Evolutionary conservation across 2,888 invertebrate species (phyloP).

Genomic region (Acleris literana): DNA sequence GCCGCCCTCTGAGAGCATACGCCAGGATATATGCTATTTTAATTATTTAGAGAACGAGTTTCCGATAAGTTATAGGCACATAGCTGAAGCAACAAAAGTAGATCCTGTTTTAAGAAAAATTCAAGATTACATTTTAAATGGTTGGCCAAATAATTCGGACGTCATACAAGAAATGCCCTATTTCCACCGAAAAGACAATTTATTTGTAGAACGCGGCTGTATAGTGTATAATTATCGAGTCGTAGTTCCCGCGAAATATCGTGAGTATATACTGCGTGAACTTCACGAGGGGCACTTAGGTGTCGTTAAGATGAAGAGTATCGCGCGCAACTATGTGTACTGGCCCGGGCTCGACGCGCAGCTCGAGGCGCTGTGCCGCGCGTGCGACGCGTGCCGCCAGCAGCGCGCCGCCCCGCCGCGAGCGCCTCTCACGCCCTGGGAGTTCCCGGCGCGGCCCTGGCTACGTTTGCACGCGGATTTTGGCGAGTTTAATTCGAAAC

Average conservation of each 20-base stretch:
- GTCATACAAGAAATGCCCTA: constrained; percentile 2
- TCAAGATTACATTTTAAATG: constrained; percentile 11
- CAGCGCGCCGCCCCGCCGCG: constrained; percentile 1
- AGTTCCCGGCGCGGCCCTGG: too few relatives aligned
- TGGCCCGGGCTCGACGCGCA: too few relatives aligned
- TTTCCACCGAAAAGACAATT: constrained; percentile 4
- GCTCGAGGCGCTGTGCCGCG: constrained; percentile 37
- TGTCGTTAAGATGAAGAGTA: too few relatives aligned
- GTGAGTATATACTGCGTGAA: too few relatives aligned
- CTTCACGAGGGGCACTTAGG: too few relatives aligned
- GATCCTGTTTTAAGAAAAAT: constrained; percentile 10
- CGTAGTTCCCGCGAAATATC: too few relatives aligned
- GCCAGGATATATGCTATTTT: background rate
- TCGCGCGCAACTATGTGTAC: too few relatives aligned
- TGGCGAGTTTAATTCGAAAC: too few relatives aligned
- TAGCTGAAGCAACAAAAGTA: constrained; percentile 11
- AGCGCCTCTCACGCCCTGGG: too few relatives aligned
- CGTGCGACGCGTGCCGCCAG: constrained; percentile 39
- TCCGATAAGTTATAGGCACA: constrained; percentile 11
- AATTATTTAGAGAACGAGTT: constrained; percentile 19
- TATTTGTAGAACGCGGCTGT: constrained; percentile 11
- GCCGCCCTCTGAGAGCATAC: background rate
- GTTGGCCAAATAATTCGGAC: constrained; percentile 9
- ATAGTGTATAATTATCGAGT: too few relatives aligned
- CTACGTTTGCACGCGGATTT: too few relatives aligned